Conservation (phyloP, 2,113 vertebrate species). For the Paradoxurus hermaphroditus region DNA sequence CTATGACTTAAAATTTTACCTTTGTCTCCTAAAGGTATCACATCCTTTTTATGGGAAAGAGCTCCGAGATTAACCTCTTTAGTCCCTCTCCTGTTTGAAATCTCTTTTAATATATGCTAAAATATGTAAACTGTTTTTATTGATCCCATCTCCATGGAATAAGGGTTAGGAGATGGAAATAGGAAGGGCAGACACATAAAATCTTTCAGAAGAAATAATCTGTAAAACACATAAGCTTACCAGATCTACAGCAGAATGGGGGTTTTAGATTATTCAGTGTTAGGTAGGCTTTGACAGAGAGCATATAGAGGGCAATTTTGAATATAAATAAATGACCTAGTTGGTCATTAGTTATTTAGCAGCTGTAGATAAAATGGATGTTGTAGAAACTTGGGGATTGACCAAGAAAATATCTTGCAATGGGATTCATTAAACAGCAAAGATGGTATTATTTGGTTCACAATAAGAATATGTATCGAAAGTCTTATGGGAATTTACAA, state of each 20-base stretch:
- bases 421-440: slow-evolving; percentile 64
- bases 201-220: neutral
- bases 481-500: slow-evolving; percentile 39
- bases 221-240: slow-evolving; percentile 13
- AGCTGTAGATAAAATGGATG: slow-evolving; percentile 12
- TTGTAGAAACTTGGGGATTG: slow-evolving; percentile 26
- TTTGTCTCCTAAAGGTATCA: neutral
- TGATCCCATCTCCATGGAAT: neutral
- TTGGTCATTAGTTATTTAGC: neutral
- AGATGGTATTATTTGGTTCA: neutral
- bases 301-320: neutral
- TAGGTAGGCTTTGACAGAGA: neutral
- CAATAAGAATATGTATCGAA: slow-evolving; percentile 5
- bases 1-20: neutral
- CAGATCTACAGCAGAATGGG: neutral
- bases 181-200: neutral
- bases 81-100: neutral
- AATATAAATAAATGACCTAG: slow-evolving; percentile 33
- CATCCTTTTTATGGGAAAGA: neutral
- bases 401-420: slow-evolving; percentile 50
- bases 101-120: neutral
- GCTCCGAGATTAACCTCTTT: neutral
- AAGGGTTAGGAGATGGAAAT: neutral
- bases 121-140: neutral
- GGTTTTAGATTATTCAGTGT: neutral